Conservation (phyloP, 2,113 vertebrate genomes). For the Lycocorax pyrrhopterus region DNA sequence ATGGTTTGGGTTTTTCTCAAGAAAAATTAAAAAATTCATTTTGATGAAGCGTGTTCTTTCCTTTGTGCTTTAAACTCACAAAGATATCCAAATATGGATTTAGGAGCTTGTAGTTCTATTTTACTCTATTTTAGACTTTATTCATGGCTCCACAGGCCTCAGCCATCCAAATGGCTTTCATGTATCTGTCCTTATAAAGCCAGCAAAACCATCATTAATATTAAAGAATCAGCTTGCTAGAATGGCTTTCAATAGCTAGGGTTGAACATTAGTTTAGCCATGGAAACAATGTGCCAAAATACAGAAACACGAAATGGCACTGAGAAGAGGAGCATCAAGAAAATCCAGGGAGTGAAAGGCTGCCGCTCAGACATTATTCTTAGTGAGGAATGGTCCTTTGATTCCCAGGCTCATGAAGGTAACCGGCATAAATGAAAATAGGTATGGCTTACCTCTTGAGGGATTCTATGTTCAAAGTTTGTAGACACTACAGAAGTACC, state of each 20-base stretch:
- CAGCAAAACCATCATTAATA: not conserved
- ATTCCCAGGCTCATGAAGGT: not conserved
- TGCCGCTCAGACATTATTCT: not conserved
- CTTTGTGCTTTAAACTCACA: not conserved
- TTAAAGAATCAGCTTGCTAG: not conserved
- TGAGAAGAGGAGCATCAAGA: not conserved
- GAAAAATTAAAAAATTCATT: not conserved
- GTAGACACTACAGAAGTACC: not conserved
- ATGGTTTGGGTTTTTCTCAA: not conserved
- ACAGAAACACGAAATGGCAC: not conserved
- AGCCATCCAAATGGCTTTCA: not conserved
- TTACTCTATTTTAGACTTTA: not conserved
- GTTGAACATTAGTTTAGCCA: not conserved
- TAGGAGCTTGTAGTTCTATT: not conserved
- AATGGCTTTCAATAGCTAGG: not conserved
- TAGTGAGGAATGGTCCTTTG: not conserved
- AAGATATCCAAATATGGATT: not conserved
- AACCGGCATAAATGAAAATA: not conserved
- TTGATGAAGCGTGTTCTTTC: not conserved
- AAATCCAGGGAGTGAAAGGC: not conserved
- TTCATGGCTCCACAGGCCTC: not conserved
- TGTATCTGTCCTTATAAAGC: not conserved
- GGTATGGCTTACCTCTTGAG: not conserved
- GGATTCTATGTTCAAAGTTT: not conserved
- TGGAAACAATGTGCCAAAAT: not conserved